phyloP scores from a whole-genome alignment of 2,888 invertebrate species.

The Ceriagrion tenellum region DNA sequence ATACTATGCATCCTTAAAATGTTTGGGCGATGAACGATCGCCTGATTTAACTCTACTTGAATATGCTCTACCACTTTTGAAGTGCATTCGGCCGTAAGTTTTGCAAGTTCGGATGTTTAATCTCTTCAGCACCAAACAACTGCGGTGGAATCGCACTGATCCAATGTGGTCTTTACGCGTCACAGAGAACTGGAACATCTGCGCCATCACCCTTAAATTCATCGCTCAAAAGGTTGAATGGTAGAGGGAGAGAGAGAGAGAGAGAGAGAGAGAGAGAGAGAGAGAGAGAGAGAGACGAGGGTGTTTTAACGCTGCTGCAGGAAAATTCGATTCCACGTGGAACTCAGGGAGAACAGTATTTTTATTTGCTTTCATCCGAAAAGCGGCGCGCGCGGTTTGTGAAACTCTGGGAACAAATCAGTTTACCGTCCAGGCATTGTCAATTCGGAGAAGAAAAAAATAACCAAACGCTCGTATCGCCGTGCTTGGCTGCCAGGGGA shows the following conservation, averaged over 20 bases:
- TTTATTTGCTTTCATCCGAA: background rate
- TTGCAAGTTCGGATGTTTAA: background rate
- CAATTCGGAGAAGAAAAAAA: background rate
- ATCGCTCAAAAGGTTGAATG: background rate
- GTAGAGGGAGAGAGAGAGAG: no score
- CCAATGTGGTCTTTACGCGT: background rate
- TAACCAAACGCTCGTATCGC: background rate
- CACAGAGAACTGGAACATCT: background rate
- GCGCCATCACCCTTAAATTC: background rate
- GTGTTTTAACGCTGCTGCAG: background rate
- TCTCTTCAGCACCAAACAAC: background rate
- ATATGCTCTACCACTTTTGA: no score
- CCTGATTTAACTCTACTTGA: no score
- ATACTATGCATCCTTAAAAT: no score
- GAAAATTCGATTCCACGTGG: slow-evolving; percentile 17
- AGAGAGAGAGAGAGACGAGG: background rate
- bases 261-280: no score
- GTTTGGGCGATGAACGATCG: no score
- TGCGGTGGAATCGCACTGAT: background rate
- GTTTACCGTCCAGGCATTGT: slow-evolving; percentile 21
- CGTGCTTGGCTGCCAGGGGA: background rate
- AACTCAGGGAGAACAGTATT: background rate
- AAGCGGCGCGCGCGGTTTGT: slow-evolving; percentile 3
- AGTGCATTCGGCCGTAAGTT: no score
- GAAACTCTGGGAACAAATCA: background rate